A percentile compares a stretch with the other conserved stretches of the same genome.
phyloP scores from a whole-genome alignment of 1,140 invertebrate species.

The Ruditapes philippinarum region DNA sequence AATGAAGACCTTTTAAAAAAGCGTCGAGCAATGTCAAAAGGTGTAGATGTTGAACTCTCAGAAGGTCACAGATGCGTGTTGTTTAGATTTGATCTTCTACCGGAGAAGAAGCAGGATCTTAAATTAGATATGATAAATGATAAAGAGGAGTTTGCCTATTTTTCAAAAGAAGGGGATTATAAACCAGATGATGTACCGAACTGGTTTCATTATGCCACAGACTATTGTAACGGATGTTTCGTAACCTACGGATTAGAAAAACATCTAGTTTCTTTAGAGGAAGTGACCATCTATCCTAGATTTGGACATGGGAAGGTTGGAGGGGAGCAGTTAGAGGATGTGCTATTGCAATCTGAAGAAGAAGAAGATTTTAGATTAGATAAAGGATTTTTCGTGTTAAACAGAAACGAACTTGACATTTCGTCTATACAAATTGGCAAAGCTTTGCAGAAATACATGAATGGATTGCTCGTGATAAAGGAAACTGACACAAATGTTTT shows the following conservation, averaged over 20 bases:
- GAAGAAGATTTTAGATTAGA: conserved; percentile 74
- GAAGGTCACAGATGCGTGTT: background rate
- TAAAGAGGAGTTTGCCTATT: conserved; percentile 19
- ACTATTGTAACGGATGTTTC: conserved; percentile 57
- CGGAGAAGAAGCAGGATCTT: background rate
- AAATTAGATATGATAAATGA: conserved; percentile 5
- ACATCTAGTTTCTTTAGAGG: conserved; percentile 66
- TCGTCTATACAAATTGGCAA: conserved; percentile 34
- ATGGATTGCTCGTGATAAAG: conserved; percentile 14
- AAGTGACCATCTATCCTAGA: conserved; percentile 68
- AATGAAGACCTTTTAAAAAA: background rate
- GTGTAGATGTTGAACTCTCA: background rate
- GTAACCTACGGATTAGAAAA: conserved; percentile 53
- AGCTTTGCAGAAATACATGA: conserved; percentile 64
- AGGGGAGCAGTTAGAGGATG: conserved; percentile 78
- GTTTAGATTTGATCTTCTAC: background rate
- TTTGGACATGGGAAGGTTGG: conserved; percentile 66
- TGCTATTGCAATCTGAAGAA: conserved; percentile 80
- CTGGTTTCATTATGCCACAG: conserved; percentile 52
- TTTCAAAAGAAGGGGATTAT: conserved; percentile 15
- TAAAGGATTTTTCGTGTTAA: conserved; percentile 76
- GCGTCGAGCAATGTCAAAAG: background rate
- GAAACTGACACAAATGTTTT: conserved; percentile 66
- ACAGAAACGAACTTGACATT: conserved; percentile 54
- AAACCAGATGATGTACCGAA: conserved; percentile 2